phyloP scores from a whole-genome alignment of 2,888 invertebrate genomes.

The Apodemia mormo region DNA sequence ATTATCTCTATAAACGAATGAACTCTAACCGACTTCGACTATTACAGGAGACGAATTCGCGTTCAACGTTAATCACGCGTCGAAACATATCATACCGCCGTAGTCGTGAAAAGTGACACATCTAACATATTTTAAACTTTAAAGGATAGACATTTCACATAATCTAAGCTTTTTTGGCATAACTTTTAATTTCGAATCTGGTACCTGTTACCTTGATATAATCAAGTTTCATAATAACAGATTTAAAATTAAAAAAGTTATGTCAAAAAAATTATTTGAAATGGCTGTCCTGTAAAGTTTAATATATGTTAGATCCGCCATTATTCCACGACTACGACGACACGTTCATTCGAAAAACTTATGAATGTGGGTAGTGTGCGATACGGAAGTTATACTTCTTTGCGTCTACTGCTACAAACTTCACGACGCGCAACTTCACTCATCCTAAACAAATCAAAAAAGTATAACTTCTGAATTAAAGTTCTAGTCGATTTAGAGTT shows the following conservation, averaged over 20 bases:
- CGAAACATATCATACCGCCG: neutral
- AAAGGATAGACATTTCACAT: no score
- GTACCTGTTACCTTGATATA: no score
- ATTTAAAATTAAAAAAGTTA: no score
- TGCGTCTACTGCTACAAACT: slow-evolving; percentile 3
- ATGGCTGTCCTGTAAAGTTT: no score
- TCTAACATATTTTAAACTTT: no score
- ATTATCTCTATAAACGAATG: neutral
- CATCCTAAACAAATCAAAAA: slow-evolving; percentile 5
- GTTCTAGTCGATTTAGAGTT: slow-evolving; percentile 1
- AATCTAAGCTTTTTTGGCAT: no score
- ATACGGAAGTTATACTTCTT: slow-evolving; percentile 3
- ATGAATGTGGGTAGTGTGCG: neutral
- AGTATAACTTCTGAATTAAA: slow-evolving; percentile 2
- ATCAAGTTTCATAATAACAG: no score
- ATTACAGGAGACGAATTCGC: neutral
- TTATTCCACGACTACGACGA: neutral
- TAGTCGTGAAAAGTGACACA: no score
- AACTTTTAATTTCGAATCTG: no score
- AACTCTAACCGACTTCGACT: neutral
- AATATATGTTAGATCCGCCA: no score
- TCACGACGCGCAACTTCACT: neutral
- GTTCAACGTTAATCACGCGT: neutral
- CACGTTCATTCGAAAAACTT: neutral
- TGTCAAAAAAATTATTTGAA: no score